Evolutionary conservation across 2,113 vertebrate genomes (phyloP).

Genomic region (Nesoenas mayeri): DNA sequence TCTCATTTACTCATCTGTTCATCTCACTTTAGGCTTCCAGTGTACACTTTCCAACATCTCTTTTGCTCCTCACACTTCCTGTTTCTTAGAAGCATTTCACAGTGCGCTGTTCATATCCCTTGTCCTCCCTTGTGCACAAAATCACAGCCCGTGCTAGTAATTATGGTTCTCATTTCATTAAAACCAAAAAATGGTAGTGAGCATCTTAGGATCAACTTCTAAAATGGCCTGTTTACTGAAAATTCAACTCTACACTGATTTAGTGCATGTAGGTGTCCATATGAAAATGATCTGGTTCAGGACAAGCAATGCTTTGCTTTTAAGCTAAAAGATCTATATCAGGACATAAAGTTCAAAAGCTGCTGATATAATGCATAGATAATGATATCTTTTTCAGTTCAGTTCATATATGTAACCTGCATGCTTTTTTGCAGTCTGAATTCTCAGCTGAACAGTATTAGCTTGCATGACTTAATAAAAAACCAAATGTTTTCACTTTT

Average conservation of each 20-base stretch:
- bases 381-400: no score
- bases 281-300: neutral
- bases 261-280: fast-evolving
- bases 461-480: neutral
- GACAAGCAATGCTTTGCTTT: neutral
- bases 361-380: neutral
- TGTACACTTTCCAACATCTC: neutral
- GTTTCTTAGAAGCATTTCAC: neutral
- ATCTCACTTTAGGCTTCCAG: neutral
- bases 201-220: neutral
- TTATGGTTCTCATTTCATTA: neutral
- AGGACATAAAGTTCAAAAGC: neutral
- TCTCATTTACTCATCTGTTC: neutral
- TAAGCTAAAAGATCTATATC: neutral
- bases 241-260: neutral
- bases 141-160: neutral
- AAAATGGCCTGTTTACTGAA: neutral
- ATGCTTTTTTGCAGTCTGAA: neutral
- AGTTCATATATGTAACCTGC: neutral
- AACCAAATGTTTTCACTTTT: neutral
- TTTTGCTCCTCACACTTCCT: neutral
- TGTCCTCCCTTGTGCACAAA: neutral
- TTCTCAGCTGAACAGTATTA: neutral
- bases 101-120: neutral
- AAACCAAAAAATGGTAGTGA: neutral